phyloP scores from a whole-genome alignment of 1,140 invertebrate species.

The Proctacanthus coquilletti region DNA sequence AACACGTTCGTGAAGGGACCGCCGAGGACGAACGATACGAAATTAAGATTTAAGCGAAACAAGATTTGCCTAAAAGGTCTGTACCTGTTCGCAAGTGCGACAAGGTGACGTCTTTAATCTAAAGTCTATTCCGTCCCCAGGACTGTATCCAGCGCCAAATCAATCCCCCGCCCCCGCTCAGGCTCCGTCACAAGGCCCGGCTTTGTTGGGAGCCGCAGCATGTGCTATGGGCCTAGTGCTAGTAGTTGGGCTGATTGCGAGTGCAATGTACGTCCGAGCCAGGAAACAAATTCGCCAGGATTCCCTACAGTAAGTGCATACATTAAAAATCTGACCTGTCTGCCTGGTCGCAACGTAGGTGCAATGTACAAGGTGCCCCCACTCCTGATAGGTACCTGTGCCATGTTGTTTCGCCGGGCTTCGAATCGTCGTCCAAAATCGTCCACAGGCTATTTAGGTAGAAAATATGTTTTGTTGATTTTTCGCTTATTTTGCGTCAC shows the following conservation, averaged over 20 bases:
- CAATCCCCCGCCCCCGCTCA: constrained; percentile 27
- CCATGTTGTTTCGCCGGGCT: neutral
- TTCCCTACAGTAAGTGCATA: constrained; percentile 49
- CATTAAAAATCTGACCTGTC: no score
- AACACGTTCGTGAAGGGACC: constrained; percentile 59
- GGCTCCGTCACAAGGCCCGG: constrained; percentile 25
- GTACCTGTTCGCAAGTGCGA: no score
- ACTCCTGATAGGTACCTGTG: neutral
- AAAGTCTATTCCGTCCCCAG: constrained; percentile 8
- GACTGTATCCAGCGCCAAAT: constrained; percentile 26
- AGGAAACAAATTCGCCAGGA: constrained; percentile 61
- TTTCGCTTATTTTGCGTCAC: neutral
- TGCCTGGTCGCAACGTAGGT: neutral
- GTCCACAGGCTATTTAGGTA: neutral
- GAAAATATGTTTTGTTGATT: neutral
- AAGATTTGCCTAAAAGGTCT: constrained; percentile 77
- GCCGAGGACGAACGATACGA: constrained; percentile 45
- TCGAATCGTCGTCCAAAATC: neutral
- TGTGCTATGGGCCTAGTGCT: constrained; percentile 61
- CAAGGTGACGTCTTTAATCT: no score
- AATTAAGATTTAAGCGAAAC: constrained; percentile 64
- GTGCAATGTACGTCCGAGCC: constrained; percentile 58
- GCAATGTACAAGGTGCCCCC: neutral
- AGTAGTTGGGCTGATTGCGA: constrained; percentile 51
- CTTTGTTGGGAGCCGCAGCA: constrained; percentile 43